Percentiles rank a stretch among this genome's conserved stretches.
phyloP scores from a whole-genome alignment of 2,113 vertebrate species.

The Zootoca vivipara region DNA sequence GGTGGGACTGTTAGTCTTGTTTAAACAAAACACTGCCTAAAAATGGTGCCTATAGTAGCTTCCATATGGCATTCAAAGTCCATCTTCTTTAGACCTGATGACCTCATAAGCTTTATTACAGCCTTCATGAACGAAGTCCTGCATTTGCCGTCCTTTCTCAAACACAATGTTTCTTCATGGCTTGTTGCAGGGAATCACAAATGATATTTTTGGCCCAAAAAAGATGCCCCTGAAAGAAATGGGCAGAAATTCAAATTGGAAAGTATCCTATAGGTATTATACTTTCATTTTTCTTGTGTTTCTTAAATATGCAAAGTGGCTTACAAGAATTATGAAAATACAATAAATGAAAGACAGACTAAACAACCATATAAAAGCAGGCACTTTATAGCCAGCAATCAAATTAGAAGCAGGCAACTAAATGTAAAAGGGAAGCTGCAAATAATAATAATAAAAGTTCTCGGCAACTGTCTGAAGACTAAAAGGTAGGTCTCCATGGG shows the following conservation, averaged over 20 bases:
- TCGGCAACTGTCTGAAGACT: background rate
- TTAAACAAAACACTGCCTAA: background rate
- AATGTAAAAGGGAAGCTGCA: background rate
- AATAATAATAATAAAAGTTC: background rate
- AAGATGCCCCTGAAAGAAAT: conserved; percentile 82
- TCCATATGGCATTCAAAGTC: background rate
- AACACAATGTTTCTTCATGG: conserved; percentile 53
- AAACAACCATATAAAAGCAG: background rate
- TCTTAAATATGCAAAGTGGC: background rate
- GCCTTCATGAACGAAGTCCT: background rate
- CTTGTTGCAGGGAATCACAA: conserved; percentile 81
- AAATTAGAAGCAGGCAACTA: background rate
- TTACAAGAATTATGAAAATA: background rate
- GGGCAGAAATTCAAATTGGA: conserved; percentile 27
- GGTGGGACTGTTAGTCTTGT: background rate
- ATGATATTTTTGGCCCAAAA: conserved; percentile 84
- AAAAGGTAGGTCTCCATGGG: background rate
- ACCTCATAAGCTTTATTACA: background rate
- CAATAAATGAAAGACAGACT: background rate
- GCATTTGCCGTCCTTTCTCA: conserved; percentile 14
- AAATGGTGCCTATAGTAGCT: background rate
- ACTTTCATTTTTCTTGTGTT: background rate
- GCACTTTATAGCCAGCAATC: background rate
- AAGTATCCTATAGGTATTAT: background rate
- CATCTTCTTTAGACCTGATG: background rate